Percentiles rank a stretch among this genome's conserved stretches.
These are phyloP conservation scores for Crotophaga sulcirostris DNA, from an alignment of 2,113 vertebrate genomes.

Conservation along the genomic window DNA sequence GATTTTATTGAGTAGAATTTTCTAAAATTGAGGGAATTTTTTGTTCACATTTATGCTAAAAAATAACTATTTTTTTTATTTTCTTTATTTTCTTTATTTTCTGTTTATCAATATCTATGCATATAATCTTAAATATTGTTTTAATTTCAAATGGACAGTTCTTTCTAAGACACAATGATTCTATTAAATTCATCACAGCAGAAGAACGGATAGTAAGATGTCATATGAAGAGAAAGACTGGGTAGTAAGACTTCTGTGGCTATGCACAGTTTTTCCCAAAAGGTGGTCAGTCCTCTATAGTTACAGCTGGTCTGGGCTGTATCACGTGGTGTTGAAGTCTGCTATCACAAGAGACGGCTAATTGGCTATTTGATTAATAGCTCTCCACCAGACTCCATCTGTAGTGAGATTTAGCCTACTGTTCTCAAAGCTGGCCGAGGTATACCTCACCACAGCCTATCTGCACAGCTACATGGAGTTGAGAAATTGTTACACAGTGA, in stretches of 20 bases:
- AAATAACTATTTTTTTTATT: neutral
- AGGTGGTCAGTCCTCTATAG: neutral
- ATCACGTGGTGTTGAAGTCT: neutral
- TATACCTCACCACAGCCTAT: neutral
- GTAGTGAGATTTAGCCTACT: slow-evolving; percentile 26
- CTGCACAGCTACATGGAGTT: neutral
- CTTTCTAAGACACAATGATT: neutral
- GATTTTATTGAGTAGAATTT: neutral
- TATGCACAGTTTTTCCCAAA: neutral
- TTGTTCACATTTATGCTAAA: neutral
- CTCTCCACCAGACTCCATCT: slow-evolving; percentile 23
- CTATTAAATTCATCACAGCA: neutral
- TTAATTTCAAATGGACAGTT: neutral
- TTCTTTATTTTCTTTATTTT: neutral
- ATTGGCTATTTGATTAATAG: slow-evolving; percentile 55
- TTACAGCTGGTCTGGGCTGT: neutral
- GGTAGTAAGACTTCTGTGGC: neutral
- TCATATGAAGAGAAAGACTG: neutral
- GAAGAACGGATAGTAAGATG: neutral
- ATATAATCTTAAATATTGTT: neutral
- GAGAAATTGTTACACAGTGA: neutral
- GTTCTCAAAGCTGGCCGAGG: slow-evolving; percentile 15
- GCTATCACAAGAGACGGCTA: slow-evolving; percentile 17
- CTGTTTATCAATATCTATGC: neutral
- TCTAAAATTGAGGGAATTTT: neutral